Base-by-base conservation (phyloP, 2,888 invertebrate species). In the Lydus trimaculatus region DNA sequence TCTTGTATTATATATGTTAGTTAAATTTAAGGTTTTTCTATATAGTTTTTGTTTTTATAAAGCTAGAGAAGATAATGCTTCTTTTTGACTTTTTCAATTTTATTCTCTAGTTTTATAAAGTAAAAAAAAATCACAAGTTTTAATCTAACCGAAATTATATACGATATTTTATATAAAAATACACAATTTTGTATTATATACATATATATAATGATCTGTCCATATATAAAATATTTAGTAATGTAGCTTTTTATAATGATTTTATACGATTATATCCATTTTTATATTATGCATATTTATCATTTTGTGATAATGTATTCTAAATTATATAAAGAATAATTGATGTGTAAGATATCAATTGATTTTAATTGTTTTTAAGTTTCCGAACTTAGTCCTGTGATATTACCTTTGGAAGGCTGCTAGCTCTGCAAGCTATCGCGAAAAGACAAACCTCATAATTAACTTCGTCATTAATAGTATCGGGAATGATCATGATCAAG, bases 221-320 rank as follows among this genome's bases (percentile, higher is more conserved):
- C 81, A 83, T 80, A 78, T 76, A 73, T 58, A 66, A 73, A 76
- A 73, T 13, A 56, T 75, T 74, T 80, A 80, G 79, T 73, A 74
- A 78, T 76, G 81, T 84, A 84, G 84, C 84, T 84, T 84, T 84
- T 84, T 84, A 83, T 84, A 83, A 82, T 84, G 76, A 82, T 83
- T 83, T 84, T 82, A 77, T 83, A 82, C 76, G 77, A 79, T 82
- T 80, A 76, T 81, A 81, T 82, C 82, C 80, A 79, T 77, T 81
- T 83, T 78, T 79, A 81, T 80, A 81, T 81, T 80, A 80, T 81
- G 81, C 82, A 80, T 83, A 80, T 82, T 84, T 81, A 82, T 83
- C 79, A 56, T 78, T 79, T 83, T 85, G 84, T 84, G 84, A 84
- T 84, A 85, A 56, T 82, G 82, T 84, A 85, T 83, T 83, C 82